Evolutionary conservation across 2,888 invertebrate species (phyloP), one percentile per base, ranked within the genome.

Genomic region (Ptychoptera contaminata): DNA sequence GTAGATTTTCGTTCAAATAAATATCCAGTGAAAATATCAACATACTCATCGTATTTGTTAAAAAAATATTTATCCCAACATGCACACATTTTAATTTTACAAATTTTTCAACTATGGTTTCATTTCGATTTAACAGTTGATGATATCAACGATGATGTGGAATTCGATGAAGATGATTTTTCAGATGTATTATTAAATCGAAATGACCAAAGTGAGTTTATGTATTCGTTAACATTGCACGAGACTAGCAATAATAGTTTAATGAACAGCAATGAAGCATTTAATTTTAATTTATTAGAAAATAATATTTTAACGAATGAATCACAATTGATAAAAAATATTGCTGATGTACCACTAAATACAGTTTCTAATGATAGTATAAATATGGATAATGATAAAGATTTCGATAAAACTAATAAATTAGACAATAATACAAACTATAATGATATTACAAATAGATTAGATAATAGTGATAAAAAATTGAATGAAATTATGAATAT

Each of bases 11-110:
- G 82, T 55, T 76, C 77, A 29, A 76, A 79, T 56, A 83, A 82
- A 67, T 82, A 77, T 64, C 77, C 79, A 55, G 66, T 82, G 40
- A 73, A 75, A 53, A 62, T 84, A 50, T 76, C 76, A n/a, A 71
- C 76, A 54, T 74, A 76, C 58, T 75, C 78, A 4, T 66, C 79
- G 30, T 72, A 74, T 52, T 69, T 71, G 53, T 62, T 82, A 46
- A 75, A 74, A 55, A 48, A 73, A 40, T 82, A 75, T 61, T 65
- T 82, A 47, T 71, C 76, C n/a, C 75, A 73, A 54, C 72, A 77
- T 55, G 76, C 78, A 0, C 80, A 82, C 67, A 74, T 80, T 29
- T 66, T 79, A 43, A 61, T 82, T 43, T 71, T 82, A 58, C 81
- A 80, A 68, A 74, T 81, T 45, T 56, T 76, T 10, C 72, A 73